phyloP scores from a whole-genome alignment of 2,113 vertebrate species.

The Ptyas mucosa region DNA sequence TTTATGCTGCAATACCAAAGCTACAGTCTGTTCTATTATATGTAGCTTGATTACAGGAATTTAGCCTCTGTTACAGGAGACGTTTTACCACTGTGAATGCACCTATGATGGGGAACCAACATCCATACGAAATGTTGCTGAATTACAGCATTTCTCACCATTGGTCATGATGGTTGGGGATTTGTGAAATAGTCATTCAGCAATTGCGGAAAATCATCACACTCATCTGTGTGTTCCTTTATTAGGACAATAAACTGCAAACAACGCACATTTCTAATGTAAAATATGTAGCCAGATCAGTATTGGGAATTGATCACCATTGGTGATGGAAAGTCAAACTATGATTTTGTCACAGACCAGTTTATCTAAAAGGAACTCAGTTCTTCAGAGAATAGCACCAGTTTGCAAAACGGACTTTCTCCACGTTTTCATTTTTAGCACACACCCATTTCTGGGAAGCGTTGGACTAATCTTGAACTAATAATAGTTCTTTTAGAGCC shows the following conservation, averaged over 20 bases:
- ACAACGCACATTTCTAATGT: neutral
- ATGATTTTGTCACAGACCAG: neutral
- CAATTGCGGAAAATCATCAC: neutral
- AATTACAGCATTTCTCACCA: neutral
- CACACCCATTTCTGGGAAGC: neutral
- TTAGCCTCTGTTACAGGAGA: neutral
- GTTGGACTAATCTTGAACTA: slow-evolving; percentile 7
- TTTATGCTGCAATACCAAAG: neutral
- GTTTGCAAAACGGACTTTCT: neutral
- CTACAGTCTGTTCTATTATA: neutral
- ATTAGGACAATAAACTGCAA: neutral
- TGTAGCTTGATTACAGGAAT: neutral
- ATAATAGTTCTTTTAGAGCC: neutral
- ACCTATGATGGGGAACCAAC: neutral
- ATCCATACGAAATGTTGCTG: neutral
- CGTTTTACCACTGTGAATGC: neutral
- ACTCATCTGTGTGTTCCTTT: neutral
- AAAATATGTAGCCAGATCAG: neutral
- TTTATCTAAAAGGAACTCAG: neutral
- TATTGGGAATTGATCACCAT: neutral
- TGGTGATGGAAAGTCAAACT: neutral
- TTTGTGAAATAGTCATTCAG: neutral
- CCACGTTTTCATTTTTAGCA: neutral
- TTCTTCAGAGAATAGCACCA: neutral
- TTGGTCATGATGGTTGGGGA: neutral